Base-by-base conservation (phyloP, 1,140 invertebrate species). In the Hylyphantes graminicola region DNA sequence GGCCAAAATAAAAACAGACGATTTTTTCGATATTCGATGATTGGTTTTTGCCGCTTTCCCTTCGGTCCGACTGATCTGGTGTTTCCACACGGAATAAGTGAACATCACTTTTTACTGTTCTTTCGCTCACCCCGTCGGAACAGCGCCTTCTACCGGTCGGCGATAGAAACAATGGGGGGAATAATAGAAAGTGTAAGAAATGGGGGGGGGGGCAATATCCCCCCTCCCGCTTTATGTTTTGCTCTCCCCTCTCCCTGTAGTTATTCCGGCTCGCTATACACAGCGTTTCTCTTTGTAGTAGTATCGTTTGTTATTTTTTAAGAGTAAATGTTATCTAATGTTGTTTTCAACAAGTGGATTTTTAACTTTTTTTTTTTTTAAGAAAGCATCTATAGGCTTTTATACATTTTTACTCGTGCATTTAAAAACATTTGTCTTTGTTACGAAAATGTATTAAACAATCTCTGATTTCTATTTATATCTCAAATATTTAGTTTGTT, bases 91-190 rank as follows among this genome's bases (percentile, higher is more conserved):
- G 72, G 67, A 83, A 54, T 83, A 73, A 83, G 53, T 10, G 70
- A 74, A 57, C 72, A 54, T 65, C 70, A 73, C 53, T 65, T 83
- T 73, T 83, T 67, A 53, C 61, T 35, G 59, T 74, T 21, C 59
- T 11, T 11, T 74, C 59, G 9, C 50, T 57, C 15, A 21, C 68
- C 55, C 48, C 13, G 48, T 0, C 68, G 9, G 17, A 48, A 57
- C 12, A 83, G 80, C 80, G 80, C 68, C 80, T 63, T 63, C 80
- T 83, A 50, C 10, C 72, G 80, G 72, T 51, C 55, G 51, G 13
- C 72, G 19, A 57, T 75, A 65, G 80, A 83, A 83, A 83, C 80
- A 83, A 83, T 70, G 67, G 61, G 68, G 80, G 63, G 63, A 67
- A 61, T 53, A 59, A 74, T 74, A 74, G 72, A 63, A 54, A 80